These are phyloP conservation scores for Halcyon chelicuti DNA, from an alignment of 2,797 vertebrate species.

Conservation along the genomic window DNA sequence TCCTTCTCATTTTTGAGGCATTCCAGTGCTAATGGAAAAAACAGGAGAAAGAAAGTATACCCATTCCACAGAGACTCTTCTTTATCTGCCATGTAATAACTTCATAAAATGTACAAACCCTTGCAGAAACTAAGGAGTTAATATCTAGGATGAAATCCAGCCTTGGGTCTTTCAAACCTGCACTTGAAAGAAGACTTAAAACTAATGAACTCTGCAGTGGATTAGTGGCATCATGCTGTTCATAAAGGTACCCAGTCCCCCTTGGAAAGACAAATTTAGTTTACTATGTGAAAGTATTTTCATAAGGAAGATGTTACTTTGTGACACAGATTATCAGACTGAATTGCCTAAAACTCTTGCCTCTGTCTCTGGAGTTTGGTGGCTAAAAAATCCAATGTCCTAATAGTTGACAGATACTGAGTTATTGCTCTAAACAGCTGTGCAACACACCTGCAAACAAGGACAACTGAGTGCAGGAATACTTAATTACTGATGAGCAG, in stretches of 20 bases:
- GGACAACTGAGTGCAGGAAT: not conserved
- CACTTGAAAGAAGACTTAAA: not conserved
- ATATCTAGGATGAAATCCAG: not conserved
- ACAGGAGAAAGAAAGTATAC: not conserved
- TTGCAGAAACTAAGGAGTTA: not conserved
- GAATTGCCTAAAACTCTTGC: not conserved
- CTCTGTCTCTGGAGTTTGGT: not conserved
- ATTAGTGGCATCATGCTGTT: not conserved
- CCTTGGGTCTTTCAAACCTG: not conserved
- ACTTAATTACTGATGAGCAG: not conserved
- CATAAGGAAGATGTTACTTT: not conserved
- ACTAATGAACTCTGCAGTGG: not conserved
- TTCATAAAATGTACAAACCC: not conserved
- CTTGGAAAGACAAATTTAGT: not conserved
- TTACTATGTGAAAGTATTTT: not conserved
- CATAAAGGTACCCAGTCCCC: not conserved
- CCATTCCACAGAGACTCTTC: not conserved
- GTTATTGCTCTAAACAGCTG: not conserved
- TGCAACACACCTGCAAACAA: not conserved
- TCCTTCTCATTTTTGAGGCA: conserved; percentile 23
- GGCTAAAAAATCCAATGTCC: not conserved
- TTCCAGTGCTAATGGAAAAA: conserved; percentile 38
- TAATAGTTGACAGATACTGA: not conserved
- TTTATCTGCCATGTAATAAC: not conserved
- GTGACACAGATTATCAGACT: not conserved